Evolutionary conservation across 2,888 invertebrate genomes (phyloP), one percentile per base, ranked within the genome.

Genomic region (Helicoverpa assulta): DNA sequence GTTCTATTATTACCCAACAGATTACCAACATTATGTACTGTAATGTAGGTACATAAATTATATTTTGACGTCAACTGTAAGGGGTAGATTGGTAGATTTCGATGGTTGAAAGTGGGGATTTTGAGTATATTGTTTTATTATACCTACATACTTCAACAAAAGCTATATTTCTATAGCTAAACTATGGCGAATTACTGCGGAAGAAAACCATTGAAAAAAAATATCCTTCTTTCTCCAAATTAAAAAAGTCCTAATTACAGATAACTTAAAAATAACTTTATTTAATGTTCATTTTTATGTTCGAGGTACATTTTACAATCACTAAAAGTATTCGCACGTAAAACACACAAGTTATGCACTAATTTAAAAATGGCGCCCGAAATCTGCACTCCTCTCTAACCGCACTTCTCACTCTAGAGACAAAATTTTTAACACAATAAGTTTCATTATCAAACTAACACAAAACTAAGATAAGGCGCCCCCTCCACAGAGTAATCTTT

Each of bases 401-500:
- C 12, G 51, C 54, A 29, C 52, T 56, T 59, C 67, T 43, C 1
- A 18, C 63, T 14, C 67, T 51, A n/a, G 66, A 18, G 69, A 70
- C 64, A 5, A 78, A 65, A 80, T 76, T 71, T 85, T 82, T 76
- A 76, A 72, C 74, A 79, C 75, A 81, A 77, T 78, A 85, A 82
- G 72, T 81, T 88, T 88, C 88, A 89, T 88, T 88, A 90, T 87
- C 89, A 89, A 89, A 89, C 86, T 88, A 90, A 91, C 91, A 90
- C 90, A 92, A 91, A 88, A 90, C 90, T 89, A 89, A 93, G 94
- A 94, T 94, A 94, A 93, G 92, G 88, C 86, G 86, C 85, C 87
- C 87, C 89, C 89, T 88, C 84, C 87, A 89, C 89, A 89, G 92
- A 92, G 91, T 94, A 94, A 95, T 94, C 95, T 94, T 92, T 93